phyloP scores from a whole-genome alignment of 2,797 vertebrate species.

The Pangasius krempfi region DNA sequence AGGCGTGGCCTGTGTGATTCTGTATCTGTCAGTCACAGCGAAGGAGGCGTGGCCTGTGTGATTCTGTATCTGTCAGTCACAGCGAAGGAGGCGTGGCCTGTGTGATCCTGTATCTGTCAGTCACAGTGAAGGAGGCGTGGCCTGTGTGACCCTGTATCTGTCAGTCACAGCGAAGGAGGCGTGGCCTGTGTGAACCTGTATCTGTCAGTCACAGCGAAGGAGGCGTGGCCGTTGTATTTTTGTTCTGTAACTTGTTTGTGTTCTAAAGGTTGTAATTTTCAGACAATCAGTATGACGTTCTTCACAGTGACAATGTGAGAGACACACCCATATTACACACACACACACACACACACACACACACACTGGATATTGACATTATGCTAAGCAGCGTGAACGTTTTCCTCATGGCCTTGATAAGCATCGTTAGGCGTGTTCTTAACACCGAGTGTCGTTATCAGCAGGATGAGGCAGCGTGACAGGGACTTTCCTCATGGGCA shows the following conservation, averaged over 20 bases:
- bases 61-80: background rate
- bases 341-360: slow-evolving; percentile 14
- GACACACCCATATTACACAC: background rate
- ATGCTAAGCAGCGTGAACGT: background rate
- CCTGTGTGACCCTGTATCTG: background rate
- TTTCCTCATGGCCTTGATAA: background rate
- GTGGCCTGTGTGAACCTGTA: background rate
- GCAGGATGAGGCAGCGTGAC: slow-evolving; percentile 6
- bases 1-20: background rate
- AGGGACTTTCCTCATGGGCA: slow-evolving; percentile 33
- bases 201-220: background rate
- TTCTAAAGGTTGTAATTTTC: background rate
- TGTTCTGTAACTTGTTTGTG: background rate
- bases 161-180: background rate
- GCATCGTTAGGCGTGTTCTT: background rate
- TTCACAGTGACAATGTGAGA: background rate
- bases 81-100: background rate
- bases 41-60: background rate
- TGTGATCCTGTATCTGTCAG: background rate
- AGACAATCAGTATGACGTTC: background rate
- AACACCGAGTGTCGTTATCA: slow-evolving; percentile 3
- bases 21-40: background rate
- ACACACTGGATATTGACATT: background rate
- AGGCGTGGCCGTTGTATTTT: background rate
- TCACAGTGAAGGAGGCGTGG: background rate